phyloP scores from a whole-genome alignment of 2,797 vertebrate genomes.

The Phyllotis vaccarum region DNA sequence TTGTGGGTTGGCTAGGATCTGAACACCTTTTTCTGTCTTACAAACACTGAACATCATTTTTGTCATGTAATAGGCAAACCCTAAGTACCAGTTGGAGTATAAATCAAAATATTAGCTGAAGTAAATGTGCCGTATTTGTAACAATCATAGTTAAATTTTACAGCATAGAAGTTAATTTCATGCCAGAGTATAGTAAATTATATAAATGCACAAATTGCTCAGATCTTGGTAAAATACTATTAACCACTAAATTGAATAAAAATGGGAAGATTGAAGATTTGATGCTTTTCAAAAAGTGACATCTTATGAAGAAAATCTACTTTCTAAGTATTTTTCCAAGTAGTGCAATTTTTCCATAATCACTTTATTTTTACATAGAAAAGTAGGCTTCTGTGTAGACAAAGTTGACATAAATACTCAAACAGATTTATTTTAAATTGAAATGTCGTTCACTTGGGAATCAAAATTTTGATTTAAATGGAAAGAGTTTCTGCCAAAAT shows the following conservation, averaged over 20 bases:
- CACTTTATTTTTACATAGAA: constrained; percentile 65
- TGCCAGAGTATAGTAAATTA: constrained; percentile 52
- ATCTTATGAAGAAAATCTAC: constrained; percentile 52
- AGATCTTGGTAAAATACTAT: constrained; percentile 33
- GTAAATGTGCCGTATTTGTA: constrained; percentile 62
- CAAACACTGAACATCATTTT: not conserved
- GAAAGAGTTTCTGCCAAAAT: constrained; percentile 37
- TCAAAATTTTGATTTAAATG: constrained; percentile 55
- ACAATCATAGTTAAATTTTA: constrained; percentile 15
- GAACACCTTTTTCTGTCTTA: constrained; percentile 13
- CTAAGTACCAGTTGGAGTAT: constrained; percentile 25
- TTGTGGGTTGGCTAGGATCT: not conserved
- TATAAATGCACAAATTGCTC: constrained; percentile 42
- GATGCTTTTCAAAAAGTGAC: constrained; percentile 50
- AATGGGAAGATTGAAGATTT: constrained; percentile 8
- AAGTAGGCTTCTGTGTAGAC: constrained; percentile 19
- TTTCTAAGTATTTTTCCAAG: constrained; percentile 50
- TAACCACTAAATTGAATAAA: constrained; percentile 45
- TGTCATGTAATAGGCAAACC: not conserved
- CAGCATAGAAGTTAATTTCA: constrained; percentile 63
- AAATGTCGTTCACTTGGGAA: constrained; percentile 64
- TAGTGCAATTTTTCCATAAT: constrained; percentile 65
- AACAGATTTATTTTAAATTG: constrained; percentile 60
- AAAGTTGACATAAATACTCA: constrained; percentile 69
- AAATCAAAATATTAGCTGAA: constrained; percentile 16